A percentile compares a stretch with the other conserved stretches of the same genome.
Evolutionary conservation across 2,797 vertebrate genomes (phyloP).

Genomic region (Danio tinwini): DNA sequence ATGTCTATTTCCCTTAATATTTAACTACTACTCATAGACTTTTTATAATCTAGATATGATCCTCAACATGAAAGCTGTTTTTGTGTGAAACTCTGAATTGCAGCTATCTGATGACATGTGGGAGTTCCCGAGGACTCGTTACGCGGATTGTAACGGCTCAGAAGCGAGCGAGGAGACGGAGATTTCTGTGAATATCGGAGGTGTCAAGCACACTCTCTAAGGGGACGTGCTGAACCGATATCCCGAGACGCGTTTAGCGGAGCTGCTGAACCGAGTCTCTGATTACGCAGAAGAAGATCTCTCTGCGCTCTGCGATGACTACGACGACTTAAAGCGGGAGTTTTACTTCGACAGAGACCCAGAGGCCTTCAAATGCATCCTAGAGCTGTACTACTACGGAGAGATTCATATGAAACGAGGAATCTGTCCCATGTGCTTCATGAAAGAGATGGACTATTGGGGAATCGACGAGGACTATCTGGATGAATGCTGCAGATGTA

Average conservation of each 20-base stretch:
- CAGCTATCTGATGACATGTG: constrained; percentile 70
- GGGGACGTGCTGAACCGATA: constrained; percentile 86
- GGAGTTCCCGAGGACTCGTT: constrained; percentile 76
- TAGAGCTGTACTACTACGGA: constrained; percentile 91
- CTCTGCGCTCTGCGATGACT: constrained; percentile 91
- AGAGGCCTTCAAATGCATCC: constrained; percentile 91
- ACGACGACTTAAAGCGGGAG: constrained; percentile 87
- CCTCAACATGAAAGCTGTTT: not conserved
- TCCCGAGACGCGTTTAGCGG: constrained; percentile 90
- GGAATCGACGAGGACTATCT: constrained; percentile 87
- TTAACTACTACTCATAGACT: no score
- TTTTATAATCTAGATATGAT: no score
- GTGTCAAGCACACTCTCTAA: constrained; percentile 88
- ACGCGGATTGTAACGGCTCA: constrained; percentile 78
- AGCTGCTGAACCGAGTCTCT: constrained; percentile 81
- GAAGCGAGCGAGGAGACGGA: constrained; percentile 83
- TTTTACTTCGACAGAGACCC: constrained; percentile 98
- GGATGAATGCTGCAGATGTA: constrained; percentile 90
- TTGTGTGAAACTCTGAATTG: not conserved
- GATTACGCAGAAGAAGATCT: constrained; percentile 81
- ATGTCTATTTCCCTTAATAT: no score
- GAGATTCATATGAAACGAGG: constrained; percentile 96
- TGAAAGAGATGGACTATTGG: constrained; percentile 98
- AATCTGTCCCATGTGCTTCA: constrained; percentile 94
- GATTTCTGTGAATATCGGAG: constrained; percentile 93